These are phyloP conservation scores for Clarias batrachus DNA, from an alignment of 2,113 vertebrate genomes.

Conservation along the genomic window DNA sequence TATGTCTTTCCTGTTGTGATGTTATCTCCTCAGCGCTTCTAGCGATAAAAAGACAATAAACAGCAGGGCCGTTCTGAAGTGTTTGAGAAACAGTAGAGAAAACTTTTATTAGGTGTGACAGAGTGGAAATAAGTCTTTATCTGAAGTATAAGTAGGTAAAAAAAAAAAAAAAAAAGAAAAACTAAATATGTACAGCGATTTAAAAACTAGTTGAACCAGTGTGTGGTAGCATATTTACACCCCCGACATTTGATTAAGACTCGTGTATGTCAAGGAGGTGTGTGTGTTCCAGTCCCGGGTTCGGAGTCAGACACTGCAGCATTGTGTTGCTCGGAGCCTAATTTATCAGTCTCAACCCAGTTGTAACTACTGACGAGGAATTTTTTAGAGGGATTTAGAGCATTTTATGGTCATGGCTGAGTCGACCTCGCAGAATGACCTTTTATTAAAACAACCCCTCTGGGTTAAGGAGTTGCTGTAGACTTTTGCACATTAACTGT, in stretches of 20 bases:
- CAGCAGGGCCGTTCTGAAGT: background rate
- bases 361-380: conserved; percentile 11
- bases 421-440: background rate
- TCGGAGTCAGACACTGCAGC: background rate
- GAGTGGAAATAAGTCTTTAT: background rate
- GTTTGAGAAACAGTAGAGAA: background rate
- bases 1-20: conserved; percentile 25
- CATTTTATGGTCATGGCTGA: conserved; percentile 5
- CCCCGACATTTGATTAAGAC: background rate
- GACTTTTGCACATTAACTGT: background rate
- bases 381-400: background rate
- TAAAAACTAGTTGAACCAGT: background rate
- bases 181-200: too few relatives aligned
- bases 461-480: background rate
- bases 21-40: background rate
- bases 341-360: conserved; percentile 10
- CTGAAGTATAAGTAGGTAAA: too few relatives aligned
- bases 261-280: background rate
- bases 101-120: background rate
- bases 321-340: conserved; percentile 1
- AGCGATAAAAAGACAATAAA: background rate
- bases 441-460: conserved; percentile 8
- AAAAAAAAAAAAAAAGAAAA: too few relatives aligned
- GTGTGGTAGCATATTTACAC: background rate
- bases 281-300: background rate